phyloP scores from a whole-genome alignment of 1,140 invertebrate species.

The Bombus consobrinus region DNA sequence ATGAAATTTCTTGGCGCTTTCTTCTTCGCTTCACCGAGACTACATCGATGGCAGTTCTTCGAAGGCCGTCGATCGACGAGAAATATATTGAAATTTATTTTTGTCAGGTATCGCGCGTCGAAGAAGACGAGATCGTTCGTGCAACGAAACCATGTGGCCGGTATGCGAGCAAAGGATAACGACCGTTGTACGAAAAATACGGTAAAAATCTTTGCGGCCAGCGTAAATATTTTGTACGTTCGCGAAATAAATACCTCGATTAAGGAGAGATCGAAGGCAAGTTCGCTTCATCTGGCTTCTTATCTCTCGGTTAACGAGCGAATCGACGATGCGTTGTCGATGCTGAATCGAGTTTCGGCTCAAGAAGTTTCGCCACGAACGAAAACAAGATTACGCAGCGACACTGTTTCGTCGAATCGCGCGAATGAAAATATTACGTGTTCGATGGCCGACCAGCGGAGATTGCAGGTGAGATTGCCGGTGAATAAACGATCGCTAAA shows the following conservation, averaged over 20 bases:
- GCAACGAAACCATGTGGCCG: neutral
- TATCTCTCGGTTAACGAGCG: slow-evolving; percentile 10
- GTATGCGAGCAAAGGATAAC: slow-evolving; percentile 18
- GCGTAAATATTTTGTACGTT: slow-evolving; percentile 33
- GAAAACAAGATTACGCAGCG: slow-evolving; percentile 31
- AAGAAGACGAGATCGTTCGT: neutral
- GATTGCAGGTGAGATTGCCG: slow-evolving; percentile 10
- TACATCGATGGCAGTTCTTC: too few species aligned
- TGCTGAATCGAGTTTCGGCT: neutral
- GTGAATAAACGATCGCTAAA: neutral
- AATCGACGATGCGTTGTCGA: slow-evolving; percentile 14
- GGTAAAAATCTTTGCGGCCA: neutral
- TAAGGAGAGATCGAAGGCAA: neutral
- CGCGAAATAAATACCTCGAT: slow-evolving; percentile 16
- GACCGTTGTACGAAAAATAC: slow-evolving; percentile 13
- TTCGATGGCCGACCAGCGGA: neutral
- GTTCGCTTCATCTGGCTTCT: neutral
- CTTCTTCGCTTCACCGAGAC: too few species aligned
- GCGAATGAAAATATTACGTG: slow-evolving; percentile 25
- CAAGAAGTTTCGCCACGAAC: slow-evolving; percentile 11
- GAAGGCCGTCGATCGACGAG: too few species aligned
- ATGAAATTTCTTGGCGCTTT: too few species aligned
- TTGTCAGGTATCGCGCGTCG: neutral
- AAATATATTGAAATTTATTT: slow-evolving; percentile 24
- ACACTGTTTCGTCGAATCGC: neutral